Evolutionary conservation across 2,113 vertebrate genomes (phyloP).

Genomic region (Potamarius usumacintae): DNA sequence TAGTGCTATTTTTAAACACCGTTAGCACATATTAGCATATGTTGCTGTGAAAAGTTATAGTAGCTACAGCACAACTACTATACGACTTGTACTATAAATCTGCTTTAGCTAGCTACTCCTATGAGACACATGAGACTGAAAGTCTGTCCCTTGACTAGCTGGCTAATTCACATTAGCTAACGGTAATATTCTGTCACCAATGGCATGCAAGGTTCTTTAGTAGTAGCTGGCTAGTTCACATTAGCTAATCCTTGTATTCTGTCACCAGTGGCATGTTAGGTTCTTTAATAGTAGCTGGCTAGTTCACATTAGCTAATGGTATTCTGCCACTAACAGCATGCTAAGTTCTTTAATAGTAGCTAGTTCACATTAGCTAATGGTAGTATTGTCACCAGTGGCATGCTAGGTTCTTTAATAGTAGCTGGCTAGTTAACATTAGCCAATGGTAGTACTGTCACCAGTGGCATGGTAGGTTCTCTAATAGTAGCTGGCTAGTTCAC

Average conservation of each 20-base stretch:
- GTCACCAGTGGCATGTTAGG: neutral
- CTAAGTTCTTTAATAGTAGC: too few relatives aligned
- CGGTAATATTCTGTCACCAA: neutral
- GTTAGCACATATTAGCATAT: neutral
- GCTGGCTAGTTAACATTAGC: neutral
- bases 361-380: neutral
- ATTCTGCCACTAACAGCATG: rapidly evolving
- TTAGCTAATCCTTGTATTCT: neutral
- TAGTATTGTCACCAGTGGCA: neutral
- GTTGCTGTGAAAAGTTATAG: neutral
- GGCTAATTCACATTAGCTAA: neutral
- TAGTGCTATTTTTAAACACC: neutral
- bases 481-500: neutral
- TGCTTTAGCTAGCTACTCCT: neutral
- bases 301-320: neutral
- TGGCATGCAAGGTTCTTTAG: neutral
- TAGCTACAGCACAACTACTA: neutral
- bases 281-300: neutral
- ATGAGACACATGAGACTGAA: neutral
- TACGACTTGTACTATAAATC: neutral
- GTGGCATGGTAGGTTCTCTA: too few relatives aligned
- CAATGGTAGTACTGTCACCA: neutral
- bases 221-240: neutral
- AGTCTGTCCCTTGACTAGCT: neutral
- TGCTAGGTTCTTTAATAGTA: neutral